phyloP scores from a whole-genome alignment of 2,797 vertebrate genomes.

The Mallotus villosus region DNA sequence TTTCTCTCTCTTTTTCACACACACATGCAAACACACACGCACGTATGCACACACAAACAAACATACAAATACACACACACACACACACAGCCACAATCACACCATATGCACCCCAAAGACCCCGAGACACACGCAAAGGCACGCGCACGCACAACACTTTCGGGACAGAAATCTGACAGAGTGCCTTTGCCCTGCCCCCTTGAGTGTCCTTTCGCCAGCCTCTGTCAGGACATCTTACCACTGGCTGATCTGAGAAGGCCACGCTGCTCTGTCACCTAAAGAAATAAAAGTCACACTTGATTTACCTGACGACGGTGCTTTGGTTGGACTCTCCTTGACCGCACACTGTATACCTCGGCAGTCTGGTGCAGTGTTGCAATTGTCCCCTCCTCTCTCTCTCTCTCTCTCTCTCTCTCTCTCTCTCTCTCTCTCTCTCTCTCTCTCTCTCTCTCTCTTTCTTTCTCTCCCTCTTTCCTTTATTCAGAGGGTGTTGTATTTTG shows the following conservation, averaged over 20 bases:
- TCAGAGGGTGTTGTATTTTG: slow-evolving; percentile 55
- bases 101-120: too few species aligned
- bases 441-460: background rate
- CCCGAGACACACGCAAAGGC: too few species aligned
- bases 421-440: background rate
- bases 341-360: slow-evolving; percentile 29
- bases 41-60: background rate
- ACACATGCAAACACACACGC: background rate
- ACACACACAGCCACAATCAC: slow-evolving; percentile 8
- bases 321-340: slow-evolving; percentile 70
- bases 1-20: background rate
- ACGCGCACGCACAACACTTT: too few species aligned
- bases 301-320: slow-evolving; percentile 73
- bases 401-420: background rate
- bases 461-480: slow-evolving; percentile 47
- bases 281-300: slow-evolving; percentile 76
- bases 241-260: slow-evolving; percentile 42
- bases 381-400: slow-evolving; percentile 19
- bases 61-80: slow-evolving; percentile 17
- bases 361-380: slow-evolving; percentile 41
- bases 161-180: slow-evolving; percentile 7
- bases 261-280: slow-evolving; percentile 59
- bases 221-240: slow-evolving; percentile 55
- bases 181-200: slow-evolving; percentile 18
- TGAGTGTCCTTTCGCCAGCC: slow-evolving; percentile 34